Evolutionary conservation across 1,140 invertebrate genomes (phyloP), one percentile per base, ranked within the genome.

Genomic region (Calephelis virginiensis): DNA sequence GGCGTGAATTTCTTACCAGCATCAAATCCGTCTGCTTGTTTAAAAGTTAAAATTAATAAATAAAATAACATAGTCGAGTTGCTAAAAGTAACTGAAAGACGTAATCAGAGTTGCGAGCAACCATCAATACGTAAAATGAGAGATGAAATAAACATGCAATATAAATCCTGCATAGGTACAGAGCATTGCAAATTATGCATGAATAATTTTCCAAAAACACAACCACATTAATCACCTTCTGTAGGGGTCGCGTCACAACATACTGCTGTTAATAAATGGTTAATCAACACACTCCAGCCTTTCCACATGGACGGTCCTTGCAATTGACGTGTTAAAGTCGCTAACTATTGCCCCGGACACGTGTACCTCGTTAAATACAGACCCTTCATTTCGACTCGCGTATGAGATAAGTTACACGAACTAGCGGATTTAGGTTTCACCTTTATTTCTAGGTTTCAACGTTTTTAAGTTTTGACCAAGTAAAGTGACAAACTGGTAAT

Each of bases 291-390:
- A 56, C 50, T 28, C 13, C 13, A 9, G 6, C 14, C 50, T 11
- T 56, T 56, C 50, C 50, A 28, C 50, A 56, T 28, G 50, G 49
- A 53, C 49, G 49, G 50, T 56, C 17, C 50, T 56, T 56, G 50
- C 50, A 56, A 56, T 56, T 56, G 50, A 56, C 50, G 50, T 56
- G 50, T 56, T 56, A 56, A 56, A 56, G 50, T 56, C 50, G 50
- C 17, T 28, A 56, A 56, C 50, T 56, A 56, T 56, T 56, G 50
- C 50, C 50, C 50, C 50, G 50, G 14, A 56, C 50, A 56, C 50
- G 50, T 56, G 50, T 56, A 56, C 50, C 50, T 56, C 50, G 50
- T 56, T 56, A 56, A 56, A 28, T 17, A 56, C 50, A 56, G 50
- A 28, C 50, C 50, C 50, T 56, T 56, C 50, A 28, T 50, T 56